Conservation (phyloP, 2,113 vertebrate species). For the Chaetura pelagica region DNA sequence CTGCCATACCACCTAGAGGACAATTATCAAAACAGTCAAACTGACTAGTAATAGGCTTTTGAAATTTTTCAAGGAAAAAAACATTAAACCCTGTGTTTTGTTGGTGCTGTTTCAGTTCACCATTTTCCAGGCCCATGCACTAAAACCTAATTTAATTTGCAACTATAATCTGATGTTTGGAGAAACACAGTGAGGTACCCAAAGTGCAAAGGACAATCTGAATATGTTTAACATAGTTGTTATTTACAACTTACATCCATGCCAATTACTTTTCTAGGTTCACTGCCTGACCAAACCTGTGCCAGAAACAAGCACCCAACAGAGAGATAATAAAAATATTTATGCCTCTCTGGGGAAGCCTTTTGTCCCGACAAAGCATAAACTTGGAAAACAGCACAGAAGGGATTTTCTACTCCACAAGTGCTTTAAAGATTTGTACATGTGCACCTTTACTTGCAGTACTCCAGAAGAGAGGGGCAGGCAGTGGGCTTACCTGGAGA, state of each 20-base stretch:
- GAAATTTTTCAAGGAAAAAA: not conserved
- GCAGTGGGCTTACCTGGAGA: not conserved
- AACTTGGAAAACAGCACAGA: not conserved
- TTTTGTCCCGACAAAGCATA: not conserved
- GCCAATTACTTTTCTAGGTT: not conserved
- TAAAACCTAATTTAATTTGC: not conserved
- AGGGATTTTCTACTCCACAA: not conserved
- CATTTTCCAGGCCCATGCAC: not conserved
- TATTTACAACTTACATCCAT: not conserved
- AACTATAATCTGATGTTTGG: not conserved
- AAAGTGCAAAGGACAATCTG: not conserved
- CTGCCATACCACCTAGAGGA: slow-evolving; percentile 30
- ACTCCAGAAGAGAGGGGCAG: not conserved
- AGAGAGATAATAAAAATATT: not conserved
- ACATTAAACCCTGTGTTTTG: not conserved
- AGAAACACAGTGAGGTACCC: not conserved
- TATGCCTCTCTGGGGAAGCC: not conserved
- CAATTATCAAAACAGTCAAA: not conserved
- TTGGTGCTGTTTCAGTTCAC: not conserved
- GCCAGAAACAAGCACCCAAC: not conserved
- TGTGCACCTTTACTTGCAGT: not conserved
- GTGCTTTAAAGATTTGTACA: not conserved
- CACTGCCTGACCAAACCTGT: not conserved
- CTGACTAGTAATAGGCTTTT: not conserved
- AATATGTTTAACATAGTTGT: not conserved